phyloP scores from a whole-genome alignment of 2,797 vertebrate genomes.

The Schizothorax lantsangensis region DNA sequence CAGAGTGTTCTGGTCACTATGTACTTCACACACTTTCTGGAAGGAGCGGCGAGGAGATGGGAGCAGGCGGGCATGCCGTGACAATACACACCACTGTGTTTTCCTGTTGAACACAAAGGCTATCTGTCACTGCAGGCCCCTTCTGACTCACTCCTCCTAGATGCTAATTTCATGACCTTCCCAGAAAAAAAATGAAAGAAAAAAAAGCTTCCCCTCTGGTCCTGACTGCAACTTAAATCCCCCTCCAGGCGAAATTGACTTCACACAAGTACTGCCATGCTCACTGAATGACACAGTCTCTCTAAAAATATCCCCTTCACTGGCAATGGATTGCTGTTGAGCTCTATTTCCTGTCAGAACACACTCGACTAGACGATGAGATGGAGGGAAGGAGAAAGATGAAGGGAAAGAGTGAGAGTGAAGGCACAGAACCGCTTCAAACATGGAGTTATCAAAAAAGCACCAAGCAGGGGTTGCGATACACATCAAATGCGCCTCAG shows the following conservation, averaged over 20 bases:
- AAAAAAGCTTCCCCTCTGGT: slow-evolving; percentile 58
- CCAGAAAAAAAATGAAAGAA: slow-evolving; percentile 53
- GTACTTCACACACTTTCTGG: slow-evolving; percentile 33
- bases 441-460: slow-evolving; percentile 63
- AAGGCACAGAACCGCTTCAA: slow-evolving; percentile 47
- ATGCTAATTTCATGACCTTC: slow-evolving; percentile 75
- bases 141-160: slow-evolving; percentile 69
- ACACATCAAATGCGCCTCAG: slow-evolving; percentile 54
- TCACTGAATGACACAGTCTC: slow-evolving; percentile 66
- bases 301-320: slow-evolving; percentile 64
- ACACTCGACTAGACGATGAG: slow-evolving; percentile 54
- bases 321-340: slow-evolving; percentile 63
- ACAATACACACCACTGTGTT: slow-evolving; percentile 61
- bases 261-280: slow-evolving; percentile 70
- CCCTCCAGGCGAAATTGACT: slow-evolving; percentile 71
- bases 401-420: slow-evolving; percentile 40
- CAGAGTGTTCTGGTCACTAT: slow-evolving; percentile 29
- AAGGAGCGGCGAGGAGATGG: slow-evolving; percentile 55
- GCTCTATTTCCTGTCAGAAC: slow-evolving; percentile 62
- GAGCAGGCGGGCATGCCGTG: slow-evolving; percentile 57
- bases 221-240: slow-evolving; percentile 66
- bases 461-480: slow-evolving; percentile 52
- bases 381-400: slow-evolving; percentile 52
- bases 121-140: slow-evolving; percentile 72
- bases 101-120: slow-evolving; percentile 67